phyloP scores from a whole-genome alignment of 1,140 invertebrate genomes.

The Diorhabda elongata region DNA sequence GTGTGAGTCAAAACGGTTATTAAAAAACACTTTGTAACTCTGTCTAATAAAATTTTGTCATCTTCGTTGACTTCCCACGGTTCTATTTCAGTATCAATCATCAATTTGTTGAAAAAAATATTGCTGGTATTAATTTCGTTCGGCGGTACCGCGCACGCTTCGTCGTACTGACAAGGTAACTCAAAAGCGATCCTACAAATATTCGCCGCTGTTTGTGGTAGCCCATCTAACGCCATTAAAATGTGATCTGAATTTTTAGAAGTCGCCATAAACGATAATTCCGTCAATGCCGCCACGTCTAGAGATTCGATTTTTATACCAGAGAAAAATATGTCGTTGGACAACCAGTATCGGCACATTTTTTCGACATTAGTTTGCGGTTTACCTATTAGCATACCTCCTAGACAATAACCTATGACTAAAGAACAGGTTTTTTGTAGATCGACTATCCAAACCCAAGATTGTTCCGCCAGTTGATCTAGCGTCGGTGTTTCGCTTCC shows the following conservation, averaged over 20 bases:
- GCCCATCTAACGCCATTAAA: conserved; percentile 27
- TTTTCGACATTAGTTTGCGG: conserved; percentile 50
- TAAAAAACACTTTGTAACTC: conserved; percentile 51
- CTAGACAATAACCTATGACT: conserved; percentile 59
- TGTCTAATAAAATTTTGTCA: conserved; percentile 51
- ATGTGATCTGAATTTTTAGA: conserved; percentile 22
- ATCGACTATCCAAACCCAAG: conserved; percentile 62
- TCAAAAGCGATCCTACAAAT: conserved; percentile 36
- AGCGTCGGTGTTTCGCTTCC: conserved; percentile 50
- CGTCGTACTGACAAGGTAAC: conserved; percentile 37
- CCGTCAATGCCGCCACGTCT: conserved; percentile 22
- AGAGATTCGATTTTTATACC: conserved; percentile 49
- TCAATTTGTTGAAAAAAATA: conserved; percentile 38
- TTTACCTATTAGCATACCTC: conserved; percentile 54
- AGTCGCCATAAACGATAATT: conserved; percentile 25
- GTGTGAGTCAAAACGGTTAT: conserved; percentile 56
- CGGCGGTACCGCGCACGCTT: conserved; percentile 36
- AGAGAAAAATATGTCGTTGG: conserved; percentile 53
- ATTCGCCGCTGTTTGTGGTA: conserved; percentile 28
- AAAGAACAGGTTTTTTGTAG: conserved; percentile 58
- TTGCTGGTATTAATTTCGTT: conserved; percentile 15
- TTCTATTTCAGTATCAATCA: conserved; percentile 43
- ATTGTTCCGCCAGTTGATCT: conserved; percentile 46
- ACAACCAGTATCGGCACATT: conserved; percentile 52
- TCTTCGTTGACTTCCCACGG: conserved; percentile 44